phyloP scores from a whole-genome alignment of 2,797 vertebrate species.

The Hemitrygon akajei region DNA sequence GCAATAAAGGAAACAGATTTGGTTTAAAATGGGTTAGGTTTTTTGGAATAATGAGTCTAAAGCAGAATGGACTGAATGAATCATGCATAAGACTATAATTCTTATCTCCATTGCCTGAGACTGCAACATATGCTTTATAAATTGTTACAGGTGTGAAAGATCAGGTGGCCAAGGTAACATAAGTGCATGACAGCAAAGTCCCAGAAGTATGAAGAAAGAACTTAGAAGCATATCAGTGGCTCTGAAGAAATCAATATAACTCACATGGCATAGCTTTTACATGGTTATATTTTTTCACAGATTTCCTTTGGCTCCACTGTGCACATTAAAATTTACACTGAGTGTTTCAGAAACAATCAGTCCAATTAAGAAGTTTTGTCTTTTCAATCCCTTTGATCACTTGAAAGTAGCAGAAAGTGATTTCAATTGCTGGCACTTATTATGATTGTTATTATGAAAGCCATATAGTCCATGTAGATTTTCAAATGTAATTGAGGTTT shows the following conservation, averaged over 20 bases:
- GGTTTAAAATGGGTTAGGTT: conserved; percentile 55
- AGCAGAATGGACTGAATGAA: conserved; percentile 51
- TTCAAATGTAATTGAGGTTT: background rate
- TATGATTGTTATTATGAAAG: background rate
- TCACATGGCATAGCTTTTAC: background rate
- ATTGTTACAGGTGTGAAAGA: conserved; percentile 63
- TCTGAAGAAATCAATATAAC: background rate
- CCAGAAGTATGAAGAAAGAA: background rate
- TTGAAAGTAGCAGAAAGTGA: background rate
- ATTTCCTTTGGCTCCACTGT: conserved; percentile 30
- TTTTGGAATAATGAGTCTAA: conserved; percentile 53
- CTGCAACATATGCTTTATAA: conserved; percentile 69
- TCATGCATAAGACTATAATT: conserved; percentile 59
- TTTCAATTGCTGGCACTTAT: background rate
- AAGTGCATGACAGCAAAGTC: conserved; percentile 46
- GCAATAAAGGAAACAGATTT: conserved; percentile 42
- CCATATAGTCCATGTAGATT: background rate
- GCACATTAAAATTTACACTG: conserved; percentile 17
- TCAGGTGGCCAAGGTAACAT: conserved; percentile 62
- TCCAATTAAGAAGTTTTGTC: conserved; percentile 7
- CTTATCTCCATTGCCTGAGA: conserved; percentile 50
- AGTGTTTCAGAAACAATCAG: conserved; percentile 27
- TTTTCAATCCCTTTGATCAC: conserved; percentile 18
- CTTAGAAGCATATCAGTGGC: background rate
- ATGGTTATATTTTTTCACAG: conserved; percentile 6